phyloP scores from a whole-genome alignment of 1,140 invertebrate species.

The Microplitis demolitor region DNA sequence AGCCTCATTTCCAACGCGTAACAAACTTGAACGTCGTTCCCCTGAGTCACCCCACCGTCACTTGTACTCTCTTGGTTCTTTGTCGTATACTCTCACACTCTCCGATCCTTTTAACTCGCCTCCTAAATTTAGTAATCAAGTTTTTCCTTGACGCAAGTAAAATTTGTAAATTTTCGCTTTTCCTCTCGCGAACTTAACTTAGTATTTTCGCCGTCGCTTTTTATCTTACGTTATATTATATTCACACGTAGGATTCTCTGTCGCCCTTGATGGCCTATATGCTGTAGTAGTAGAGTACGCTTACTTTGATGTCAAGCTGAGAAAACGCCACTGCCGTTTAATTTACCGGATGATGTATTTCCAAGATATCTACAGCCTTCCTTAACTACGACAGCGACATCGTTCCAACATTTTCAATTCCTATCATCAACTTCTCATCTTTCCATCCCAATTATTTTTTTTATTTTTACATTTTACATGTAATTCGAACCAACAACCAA shows the following conservation, averaged over 20 bases:
- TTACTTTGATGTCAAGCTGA: constrained; percentile 48
- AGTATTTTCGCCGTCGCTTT: neutral
- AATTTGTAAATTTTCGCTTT: constrained; percentile 43
- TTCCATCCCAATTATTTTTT: constrained; percentile 24
- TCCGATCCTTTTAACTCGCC: constrained; percentile 33
- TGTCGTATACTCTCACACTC: neutral
- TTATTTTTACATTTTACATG: neutral
- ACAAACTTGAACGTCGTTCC: no score
- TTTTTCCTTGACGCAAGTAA: constrained; percentile 45
- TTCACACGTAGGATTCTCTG: constrained; percentile 19
- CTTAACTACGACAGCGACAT: constrained; percentile 12
- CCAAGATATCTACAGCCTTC: constrained; percentile 38
- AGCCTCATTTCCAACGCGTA: constrained; percentile 33
- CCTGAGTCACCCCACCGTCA: neutral
- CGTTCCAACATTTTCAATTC: constrained; percentile 15
- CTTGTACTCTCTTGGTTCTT: neutral
- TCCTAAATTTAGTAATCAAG: constrained; percentile 59
- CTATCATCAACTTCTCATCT: constrained; percentile 28
- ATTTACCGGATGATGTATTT: constrained; percentile 50
- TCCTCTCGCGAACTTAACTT: constrained; percentile 4
- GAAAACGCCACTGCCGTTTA: constrained; percentile 46
- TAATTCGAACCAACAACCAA: no score
- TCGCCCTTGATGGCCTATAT: constrained; percentile 11
- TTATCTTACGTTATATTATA: constrained; percentile 5
- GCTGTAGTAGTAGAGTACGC: neutral